Base-by-base conservation (phyloP, 1,140 invertebrate genomes). In the Colletes latitarsis region DNA sequence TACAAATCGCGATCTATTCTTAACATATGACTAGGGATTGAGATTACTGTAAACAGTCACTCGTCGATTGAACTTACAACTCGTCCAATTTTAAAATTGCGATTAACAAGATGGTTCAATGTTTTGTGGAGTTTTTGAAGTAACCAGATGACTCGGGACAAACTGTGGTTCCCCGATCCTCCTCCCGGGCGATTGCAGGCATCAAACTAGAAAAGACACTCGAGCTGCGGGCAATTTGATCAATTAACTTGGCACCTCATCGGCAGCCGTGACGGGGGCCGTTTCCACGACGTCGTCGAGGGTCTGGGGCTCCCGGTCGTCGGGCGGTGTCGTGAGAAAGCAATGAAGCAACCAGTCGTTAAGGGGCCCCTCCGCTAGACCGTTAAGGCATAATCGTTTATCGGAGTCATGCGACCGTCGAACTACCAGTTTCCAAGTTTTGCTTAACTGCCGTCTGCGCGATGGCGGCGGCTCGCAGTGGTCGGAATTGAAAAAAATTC, bases 361-460 rank as follows among this genome's bases (percentile, higher is more conserved):
- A 92, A 72, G 75, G 39, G 72, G 82, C 68, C 86, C 87, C 83
- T 41, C 76, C 82, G 88, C 71, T 87, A 86, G 87, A 90, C 87
- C 77, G 88, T 87, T 89, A 85, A 88, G 60, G 84, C 76, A 87
- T 92, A 92, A 92, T 92, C 89, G 90, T 88, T 90, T 88, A 89
- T 89, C 82, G 85, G 76, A 91, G 90, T 90, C 91, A 91, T 90
- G 91, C 89, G 91, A 92, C 88, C 82, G 84, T 83, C 86, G 83
- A 90, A 89, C 85, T 86, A 85, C 79, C 91, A 89, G 89, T 91
- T 92, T 92, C 86, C 88, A 91, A 92, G 88, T 91, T 92, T 92
- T 71, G 83, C 83, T 67, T 77, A 91, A 92, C 89, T 89, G 87
- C 89, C 85, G 81, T 83, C 83, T 83, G 70, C 55, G 68, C 68